These are phyloP conservation scores for Perithous albicinctus DNA, from an alignment of 2,888 invertebrate genomes.

Conservation along the genomic window DNA sequence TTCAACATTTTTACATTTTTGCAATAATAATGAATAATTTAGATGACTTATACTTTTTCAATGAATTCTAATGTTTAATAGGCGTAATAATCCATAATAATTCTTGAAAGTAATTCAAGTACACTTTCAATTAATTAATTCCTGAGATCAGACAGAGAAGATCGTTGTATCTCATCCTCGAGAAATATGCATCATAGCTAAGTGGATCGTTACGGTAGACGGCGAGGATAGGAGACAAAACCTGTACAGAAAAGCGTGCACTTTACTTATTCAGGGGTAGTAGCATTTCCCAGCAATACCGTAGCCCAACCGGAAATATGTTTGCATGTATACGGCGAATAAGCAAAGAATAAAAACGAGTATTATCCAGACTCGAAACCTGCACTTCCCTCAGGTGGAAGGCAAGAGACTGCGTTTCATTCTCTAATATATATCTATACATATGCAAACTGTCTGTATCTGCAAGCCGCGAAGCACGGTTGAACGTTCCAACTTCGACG, in stretches of 20 bases:
- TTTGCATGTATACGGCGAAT: neutral
- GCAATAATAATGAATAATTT: too few relatives aligned
- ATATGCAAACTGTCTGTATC: slow-evolving; percentile 15
- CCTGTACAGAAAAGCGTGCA: neutral
- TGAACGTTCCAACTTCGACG: slow-evolving; percentile 42
- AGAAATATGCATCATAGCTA: neutral
- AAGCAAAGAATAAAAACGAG: neutral
- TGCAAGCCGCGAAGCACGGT: slow-evolving; percentile 7
- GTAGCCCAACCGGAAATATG: neutral
- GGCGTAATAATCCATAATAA: too few relatives aligned
- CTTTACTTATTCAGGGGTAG: neutral
- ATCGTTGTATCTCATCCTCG: too few relatives aligned
- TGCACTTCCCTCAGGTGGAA: neutral
- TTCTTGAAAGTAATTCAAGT: too few relatives aligned
- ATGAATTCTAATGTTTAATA: too few relatives aligned
- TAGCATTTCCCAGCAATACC: neutral
- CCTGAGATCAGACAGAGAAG: neutral
- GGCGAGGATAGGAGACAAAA: slow-evolving; percentile 9
- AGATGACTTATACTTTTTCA: too few relatives aligned
- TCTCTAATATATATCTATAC: neutral
- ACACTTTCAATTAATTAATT: too few relatives aligned
- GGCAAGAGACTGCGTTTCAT: neutral
- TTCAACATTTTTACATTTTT: too few relatives aligned
- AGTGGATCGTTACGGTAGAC: neutral
- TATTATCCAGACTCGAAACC: neutral